Base-by-base conservation (phyloP, 1,140 invertebrate species). In the Pentalonia nigronervosa region DNA sequence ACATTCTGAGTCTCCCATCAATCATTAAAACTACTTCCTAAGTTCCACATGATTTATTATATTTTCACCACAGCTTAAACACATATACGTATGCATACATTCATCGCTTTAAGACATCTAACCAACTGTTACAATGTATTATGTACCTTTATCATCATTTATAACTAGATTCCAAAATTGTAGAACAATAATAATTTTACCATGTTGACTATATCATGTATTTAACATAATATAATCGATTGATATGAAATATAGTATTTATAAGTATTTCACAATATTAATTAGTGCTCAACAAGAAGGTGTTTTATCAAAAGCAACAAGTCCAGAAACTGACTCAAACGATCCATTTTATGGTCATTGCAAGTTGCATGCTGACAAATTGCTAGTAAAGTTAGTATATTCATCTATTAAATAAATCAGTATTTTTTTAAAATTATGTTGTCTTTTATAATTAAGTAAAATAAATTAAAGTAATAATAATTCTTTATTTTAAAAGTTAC, bases 281-380 rank as follows among this genome's bases (percentile, higher is more conserved):
- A n/a, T 90, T 67, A 98, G 98, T 96, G 98, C 98, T 45, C 99
- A 99, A 95, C 96, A 97, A 81, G 98, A 98, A 95, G 99, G 99
- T 1, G 96, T 99, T 60, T 95, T 99, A 25, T 98, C 98, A 0
- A 98, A 99, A 95, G 98, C 98, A 1, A 98, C 98, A 94, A 97
- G 97, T 17, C 98, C 99, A 95, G 98, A 99, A 95, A 97, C 97
- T 25, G 98, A 99, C 94, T 98, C 99, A 94, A 98, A 98, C 1
- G 99, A 99, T 96, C 98, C 99, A 2, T 99, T 99, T 95, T 99
- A 99, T 95, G 99, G 98, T 1, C 98, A 99, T 95, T 99, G 99
- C 95, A 98, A 98, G 95, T 96, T 99, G 48, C 98, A 99, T 95
- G 98, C 98, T 0, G 98, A 98, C 94, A 98, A 98, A 95, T 96